Conservation (phyloP, 2,113 vertebrate species). For the Marcusenius ussheri region DNA sequence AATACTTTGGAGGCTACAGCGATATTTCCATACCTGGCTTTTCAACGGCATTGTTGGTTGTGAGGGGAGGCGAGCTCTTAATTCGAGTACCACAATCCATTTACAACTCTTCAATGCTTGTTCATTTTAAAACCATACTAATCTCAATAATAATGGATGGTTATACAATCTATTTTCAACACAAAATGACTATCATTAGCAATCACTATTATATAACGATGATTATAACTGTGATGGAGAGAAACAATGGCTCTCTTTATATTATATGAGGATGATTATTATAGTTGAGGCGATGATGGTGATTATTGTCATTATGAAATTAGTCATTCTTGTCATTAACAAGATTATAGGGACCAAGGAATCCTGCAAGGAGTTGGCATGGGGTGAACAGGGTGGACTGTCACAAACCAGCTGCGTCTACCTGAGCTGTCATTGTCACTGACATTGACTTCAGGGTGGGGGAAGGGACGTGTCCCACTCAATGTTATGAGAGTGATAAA, state of each 20-base stretch:
- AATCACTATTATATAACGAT: conserved; percentile 3
- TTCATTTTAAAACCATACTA: neutral
- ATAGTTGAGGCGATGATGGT: conserved; percentile 14
- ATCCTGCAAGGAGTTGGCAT: neutral
- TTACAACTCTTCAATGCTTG: neutral
- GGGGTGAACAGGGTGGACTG: neutral
- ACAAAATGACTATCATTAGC: conserved; percentile 15
- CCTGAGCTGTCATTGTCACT: neutral
- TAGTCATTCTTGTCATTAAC: neutral
- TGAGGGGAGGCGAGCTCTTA: neutral
- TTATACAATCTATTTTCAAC: neutral
- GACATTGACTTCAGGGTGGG: neutral
- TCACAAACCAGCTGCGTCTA: neutral
- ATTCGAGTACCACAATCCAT: neutral
- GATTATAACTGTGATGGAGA: neutral
- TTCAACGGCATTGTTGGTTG: conserved; percentile 16
- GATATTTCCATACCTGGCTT: conserved; percentile 2
- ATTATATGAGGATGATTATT: conserved; percentile 2
- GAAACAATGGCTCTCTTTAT: conserved; percentile 6
- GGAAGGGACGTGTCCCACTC: neutral
- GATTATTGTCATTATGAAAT: neutral
- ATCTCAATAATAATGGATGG: neutral
- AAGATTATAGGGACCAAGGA: conserved; percentile 1
- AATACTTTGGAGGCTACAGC: conserved; percentile 10
- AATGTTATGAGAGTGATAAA: neutral